phyloP scores from a whole-genome alignment of 2,888 invertebrate genomes.

The Arge pagana region DNA sequence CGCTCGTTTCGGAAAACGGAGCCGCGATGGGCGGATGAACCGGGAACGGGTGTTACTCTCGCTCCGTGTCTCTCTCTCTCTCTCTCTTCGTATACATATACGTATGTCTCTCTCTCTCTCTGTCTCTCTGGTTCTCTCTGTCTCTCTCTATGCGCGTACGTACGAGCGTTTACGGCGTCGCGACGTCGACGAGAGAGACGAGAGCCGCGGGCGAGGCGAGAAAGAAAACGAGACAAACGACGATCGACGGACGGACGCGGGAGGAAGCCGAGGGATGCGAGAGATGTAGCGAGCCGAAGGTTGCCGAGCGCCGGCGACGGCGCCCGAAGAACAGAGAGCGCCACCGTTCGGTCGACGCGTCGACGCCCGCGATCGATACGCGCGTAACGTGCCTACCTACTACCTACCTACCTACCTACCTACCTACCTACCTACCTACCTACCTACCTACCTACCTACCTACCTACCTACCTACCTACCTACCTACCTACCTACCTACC shows the following conservation, averaged over 20 bases:
- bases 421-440: not conserved
- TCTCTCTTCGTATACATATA: constrained; percentile 21
- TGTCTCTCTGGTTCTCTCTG: too few relatives aligned
- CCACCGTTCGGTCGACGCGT: constrained; percentile 48
- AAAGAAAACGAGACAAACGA: not conserved
- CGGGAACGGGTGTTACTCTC: constrained; percentile 24
- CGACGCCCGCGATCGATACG: constrained; percentile 55
- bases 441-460: too few relatives aligned
- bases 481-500: too few relatives aligned
- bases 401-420: constrained; percentile 28
- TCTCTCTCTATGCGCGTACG: not conserved
- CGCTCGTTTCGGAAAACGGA: too few relatives aligned
- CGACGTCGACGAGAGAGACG: not conserved
- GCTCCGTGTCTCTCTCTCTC: constrained; percentile 26
- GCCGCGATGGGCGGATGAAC: too few relatives aligned
- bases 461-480: too few relatives aligned
- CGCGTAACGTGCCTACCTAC: constrained; percentile 35
- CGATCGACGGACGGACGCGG: constrained; percentile 18
- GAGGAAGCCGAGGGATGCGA: constrained; percentile 11
- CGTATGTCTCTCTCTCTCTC: too few relatives aligned
- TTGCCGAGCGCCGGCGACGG: constrained; percentile 27
- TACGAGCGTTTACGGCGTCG: not conserved
- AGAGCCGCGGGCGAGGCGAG: not conserved
- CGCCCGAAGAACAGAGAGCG: constrained; percentile 43
- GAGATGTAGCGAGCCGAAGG: constrained; percentile 26